phyloP scores from a whole-genome alignment of 1,140 invertebrate genomes.

The Episyrphus balteatus region DNA sequence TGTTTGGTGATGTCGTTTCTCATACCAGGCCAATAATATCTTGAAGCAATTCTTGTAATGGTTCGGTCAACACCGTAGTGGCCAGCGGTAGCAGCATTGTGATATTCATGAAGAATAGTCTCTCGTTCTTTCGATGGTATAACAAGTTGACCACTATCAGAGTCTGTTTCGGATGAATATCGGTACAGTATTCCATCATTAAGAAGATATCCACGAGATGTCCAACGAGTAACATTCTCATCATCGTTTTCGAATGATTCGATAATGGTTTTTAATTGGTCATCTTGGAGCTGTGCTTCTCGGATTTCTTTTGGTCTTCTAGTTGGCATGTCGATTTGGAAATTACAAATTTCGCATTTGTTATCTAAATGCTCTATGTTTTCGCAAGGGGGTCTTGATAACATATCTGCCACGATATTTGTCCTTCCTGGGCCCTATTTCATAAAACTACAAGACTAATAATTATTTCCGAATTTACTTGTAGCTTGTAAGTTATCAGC shows the following conservation, averaged over 20 bases:
- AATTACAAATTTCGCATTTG: no score
- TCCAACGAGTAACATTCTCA: constrained; percentile 8
- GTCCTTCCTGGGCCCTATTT: no score
- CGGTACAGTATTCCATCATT: constrained; percentile 18
- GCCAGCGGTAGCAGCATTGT: constrained; percentile 17
- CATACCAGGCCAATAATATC: constrained; percentile 26
- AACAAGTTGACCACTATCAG: constrained; percentile 13
- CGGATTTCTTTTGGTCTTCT: no score
- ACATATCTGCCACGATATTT: no score
- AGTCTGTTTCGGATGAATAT: constrained; percentile 12
- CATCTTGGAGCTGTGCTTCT: no score
- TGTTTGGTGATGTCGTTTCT: constrained; percentile 12
- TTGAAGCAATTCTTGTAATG: constrained; percentile 9
- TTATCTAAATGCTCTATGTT: no score
- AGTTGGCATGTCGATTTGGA: no score
- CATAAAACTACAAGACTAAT: no score
- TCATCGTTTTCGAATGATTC: neutral
- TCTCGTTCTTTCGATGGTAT: constrained; percentile 11
- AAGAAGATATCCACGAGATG: constrained; percentile 14
- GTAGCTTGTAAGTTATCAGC: no score
- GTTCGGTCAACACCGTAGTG: constrained; percentile 22
- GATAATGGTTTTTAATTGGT: no score
- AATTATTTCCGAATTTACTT: no score
- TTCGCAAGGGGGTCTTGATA: no score
- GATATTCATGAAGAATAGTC: constrained; percentile 14